These are phyloP conservation scores for Staurois parvus DNA, from an alignment of 2,797 vertebrate species.

Conservation along the genomic window DNA sequence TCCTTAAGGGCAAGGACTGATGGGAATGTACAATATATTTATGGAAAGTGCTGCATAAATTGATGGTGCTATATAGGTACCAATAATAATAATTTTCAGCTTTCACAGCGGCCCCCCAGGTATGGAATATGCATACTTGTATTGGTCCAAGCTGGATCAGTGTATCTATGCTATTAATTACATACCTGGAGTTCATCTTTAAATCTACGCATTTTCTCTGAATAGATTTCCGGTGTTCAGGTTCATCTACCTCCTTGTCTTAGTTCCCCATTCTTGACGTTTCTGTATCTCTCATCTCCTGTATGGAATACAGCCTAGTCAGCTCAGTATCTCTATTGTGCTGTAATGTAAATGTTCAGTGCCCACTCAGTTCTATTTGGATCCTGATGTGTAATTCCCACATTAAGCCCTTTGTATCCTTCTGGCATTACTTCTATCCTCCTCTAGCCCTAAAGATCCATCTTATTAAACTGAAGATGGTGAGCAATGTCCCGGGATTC, in stretches of 20 bases:
- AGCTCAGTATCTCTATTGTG: neutral
- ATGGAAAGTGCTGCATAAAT: too few species aligned
- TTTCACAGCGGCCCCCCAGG: too few species aligned
- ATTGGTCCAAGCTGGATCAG: too few species aligned
- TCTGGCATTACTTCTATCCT: neutral
- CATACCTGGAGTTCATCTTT: too few species aligned
- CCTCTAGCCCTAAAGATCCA: neutral
- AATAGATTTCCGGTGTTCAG: neutral
- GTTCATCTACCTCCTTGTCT: neutral
- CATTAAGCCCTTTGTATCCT: neutral
- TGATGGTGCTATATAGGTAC: too few species aligned
- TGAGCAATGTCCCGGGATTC: neutral
- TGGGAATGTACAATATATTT: too few species aligned
- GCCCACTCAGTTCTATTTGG: neutral
- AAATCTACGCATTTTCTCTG: too few species aligned
- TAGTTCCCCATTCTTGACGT: too few species aligned
- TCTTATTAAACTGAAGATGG: neutral
- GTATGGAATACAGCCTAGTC: neutral
- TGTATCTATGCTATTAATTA: too few species aligned
- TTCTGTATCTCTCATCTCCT: neutral
- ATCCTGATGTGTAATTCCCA: neutral
- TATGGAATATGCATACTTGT: too few species aligned
- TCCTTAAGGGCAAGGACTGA: too few species aligned
- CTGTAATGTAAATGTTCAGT: neutral
- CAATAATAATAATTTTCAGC: too few species aligned